These are phyloP conservation scores for Philereme vetulata DNA, from an alignment of 2,888 invertebrate genomes.

Conservation along the genomic window DNA sequence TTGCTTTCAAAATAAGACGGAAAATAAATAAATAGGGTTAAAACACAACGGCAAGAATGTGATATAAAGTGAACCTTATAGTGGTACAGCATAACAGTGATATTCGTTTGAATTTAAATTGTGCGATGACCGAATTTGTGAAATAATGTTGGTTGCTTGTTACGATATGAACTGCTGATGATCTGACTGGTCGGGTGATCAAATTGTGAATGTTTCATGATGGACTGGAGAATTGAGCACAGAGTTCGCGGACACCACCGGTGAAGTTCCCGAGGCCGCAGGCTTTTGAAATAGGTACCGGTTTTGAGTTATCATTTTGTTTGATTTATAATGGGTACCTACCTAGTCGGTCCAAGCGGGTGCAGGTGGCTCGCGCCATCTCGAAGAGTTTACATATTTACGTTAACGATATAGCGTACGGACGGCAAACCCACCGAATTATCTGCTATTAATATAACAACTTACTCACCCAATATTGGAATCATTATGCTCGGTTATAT, in stretches of 20 bases:
- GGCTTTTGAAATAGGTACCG: constrained; percentile 81
- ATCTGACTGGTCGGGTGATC: constrained; percentile 48
- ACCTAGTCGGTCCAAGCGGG: constrained; percentile 49
- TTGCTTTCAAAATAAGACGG: constrained; percentile 73
- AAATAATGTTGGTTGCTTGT: constrained; percentile 45
- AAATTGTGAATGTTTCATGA: constrained; percentile 55
- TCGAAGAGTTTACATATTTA: constrained; percentile 21
- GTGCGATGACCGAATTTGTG: constrained; percentile 54
- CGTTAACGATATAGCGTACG: constrained; percentile 5
- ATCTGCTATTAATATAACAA: constrained; percentile 20
- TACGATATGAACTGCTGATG: constrained; percentile 60
- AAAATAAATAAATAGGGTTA: constrained; percentile 80
- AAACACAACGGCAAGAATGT: constrained; percentile 62
- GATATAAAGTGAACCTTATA: constrained; percentile 65
- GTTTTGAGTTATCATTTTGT: constrained; percentile 82
- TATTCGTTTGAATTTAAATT: constrained; percentile 47
- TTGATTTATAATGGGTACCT: constrained; percentile 70
- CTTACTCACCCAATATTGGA: constrained; percentile 12
- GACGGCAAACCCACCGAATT: constrained; percentile 15
- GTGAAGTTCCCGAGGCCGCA: constrained; percentile 76
- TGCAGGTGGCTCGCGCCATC: constrained; percentile 57
- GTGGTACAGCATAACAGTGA: constrained; percentile 51
- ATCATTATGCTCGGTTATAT: not conserved
- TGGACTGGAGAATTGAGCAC: constrained; percentile 72
- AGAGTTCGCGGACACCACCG: constrained; percentile 61